Evolutionary conservation across 2,888 invertebrate genomes (phyloP).

Genomic region (Criorhina ranunculi): DNA sequence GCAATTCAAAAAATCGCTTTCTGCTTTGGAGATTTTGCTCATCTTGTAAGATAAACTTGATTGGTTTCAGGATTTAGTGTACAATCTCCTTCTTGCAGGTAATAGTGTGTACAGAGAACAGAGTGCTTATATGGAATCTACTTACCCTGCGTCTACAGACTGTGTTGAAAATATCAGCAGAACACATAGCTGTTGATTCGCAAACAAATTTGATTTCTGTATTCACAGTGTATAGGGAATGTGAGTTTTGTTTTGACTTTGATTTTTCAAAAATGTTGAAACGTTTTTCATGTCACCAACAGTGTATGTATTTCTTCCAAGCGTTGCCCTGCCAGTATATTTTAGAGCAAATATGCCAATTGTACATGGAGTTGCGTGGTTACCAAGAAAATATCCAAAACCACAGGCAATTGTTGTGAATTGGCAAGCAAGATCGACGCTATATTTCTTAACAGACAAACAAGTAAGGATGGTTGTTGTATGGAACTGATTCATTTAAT

Average conservation of each 20-base stretch:
- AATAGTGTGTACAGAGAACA: constrained; percentile 84
- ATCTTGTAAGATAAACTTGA: constrained; percentile 78
- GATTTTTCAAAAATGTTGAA: background rate
- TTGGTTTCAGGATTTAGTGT: background rate
- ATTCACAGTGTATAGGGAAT: constrained; percentile 86
- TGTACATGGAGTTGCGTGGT: constrained; percentile 86
- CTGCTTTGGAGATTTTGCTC: constrained; percentile 82
- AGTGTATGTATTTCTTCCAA: constrained; percentile 89
- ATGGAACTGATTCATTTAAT: constrained; percentile 26
- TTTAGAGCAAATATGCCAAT: constrained; percentile 85
- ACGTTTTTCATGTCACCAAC: constrained; percentile 77
- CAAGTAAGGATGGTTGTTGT: constrained; percentile 84
- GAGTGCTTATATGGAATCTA: constrained; percentile 89
- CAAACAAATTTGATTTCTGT: constrained; percentile 88
- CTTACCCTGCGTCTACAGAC: constrained; percentile 87
- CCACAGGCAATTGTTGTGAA: constrained; percentile 84
- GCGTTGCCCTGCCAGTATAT: constrained; percentile 86
- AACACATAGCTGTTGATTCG: constrained; percentile 86
- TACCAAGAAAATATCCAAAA: constrained; percentile 85
- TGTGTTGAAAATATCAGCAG: constrained; percentile 84
- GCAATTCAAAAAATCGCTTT: constrained; percentile 82
- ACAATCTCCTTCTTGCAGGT: constrained; percentile 78
- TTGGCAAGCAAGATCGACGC: constrained; percentile 87
- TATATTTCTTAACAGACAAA: constrained; percentile 87
- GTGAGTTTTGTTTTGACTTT: constrained; percentile 85